A percentile compares a stretch with the other conserved stretches of the same genome.
These are phyloP conservation scores for Troides oblongomaculatus DNA, from an alignment of 2,888 invertebrate species.

Conservation along the genomic window DNA sequence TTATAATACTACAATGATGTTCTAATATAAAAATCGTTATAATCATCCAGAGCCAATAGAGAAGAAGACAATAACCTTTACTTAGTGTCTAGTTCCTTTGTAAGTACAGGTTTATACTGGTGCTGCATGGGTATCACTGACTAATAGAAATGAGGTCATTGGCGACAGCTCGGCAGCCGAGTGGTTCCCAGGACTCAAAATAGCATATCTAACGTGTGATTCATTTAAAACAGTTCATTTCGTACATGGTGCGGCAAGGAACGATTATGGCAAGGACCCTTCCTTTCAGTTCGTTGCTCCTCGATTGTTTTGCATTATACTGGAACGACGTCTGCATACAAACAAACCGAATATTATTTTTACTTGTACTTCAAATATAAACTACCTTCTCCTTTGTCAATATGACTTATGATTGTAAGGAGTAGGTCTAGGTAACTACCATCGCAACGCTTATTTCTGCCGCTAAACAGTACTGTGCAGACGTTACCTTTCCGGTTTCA, in stretches of 20 bases:
- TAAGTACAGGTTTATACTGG: constrained; percentile 9
- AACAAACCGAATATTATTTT: constrained; percentile 38
- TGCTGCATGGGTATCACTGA: constrained; percentile 4
- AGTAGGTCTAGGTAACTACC: neutral
- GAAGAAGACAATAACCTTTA: neutral
- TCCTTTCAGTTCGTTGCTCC: constrained; percentile 72
- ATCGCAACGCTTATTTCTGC: too few species aligned
- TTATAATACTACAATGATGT: too few species aligned
- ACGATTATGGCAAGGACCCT: constrained; percentile 65
- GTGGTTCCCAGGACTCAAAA: constrained; percentile 39
- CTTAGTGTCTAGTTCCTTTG: neutral
- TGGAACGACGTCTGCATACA: constrained; percentile 68
- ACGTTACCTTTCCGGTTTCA: too few species aligned
- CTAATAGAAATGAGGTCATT: constrained; percentile 31
- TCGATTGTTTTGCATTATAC: constrained; percentile 63
- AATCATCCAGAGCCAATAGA: neutral
- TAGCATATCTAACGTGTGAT: constrained; percentile 52
- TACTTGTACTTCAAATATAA: neutral
- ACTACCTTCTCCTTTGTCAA: neutral
- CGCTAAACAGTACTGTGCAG: too few species aligned
- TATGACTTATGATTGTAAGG: neutral
- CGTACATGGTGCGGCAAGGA: constrained; percentile 50
- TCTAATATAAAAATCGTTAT: too few species aligned
- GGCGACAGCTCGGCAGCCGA: constrained; percentile 30
- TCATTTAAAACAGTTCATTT: constrained; percentile 47